Base-by-base conservation (phyloP, 53 echinoderm and acorn worm species). In the Paelopatides confundens region DNA sequence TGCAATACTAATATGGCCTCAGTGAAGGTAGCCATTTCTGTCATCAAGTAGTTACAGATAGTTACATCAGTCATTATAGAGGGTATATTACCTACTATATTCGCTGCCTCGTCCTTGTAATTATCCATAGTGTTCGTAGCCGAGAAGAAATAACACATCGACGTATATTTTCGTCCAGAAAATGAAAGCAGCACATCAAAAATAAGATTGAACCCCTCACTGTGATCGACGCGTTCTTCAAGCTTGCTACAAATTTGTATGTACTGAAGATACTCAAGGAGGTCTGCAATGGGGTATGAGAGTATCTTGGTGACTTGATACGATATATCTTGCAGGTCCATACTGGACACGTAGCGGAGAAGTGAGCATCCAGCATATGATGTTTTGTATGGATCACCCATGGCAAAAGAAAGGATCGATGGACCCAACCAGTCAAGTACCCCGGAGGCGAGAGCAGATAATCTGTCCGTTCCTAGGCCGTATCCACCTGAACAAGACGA, bases 391-490 rank as follows among this genome's bases (percentile, higher is more conserved):
- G 24, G 36, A 70, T 70, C 26, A 21, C 3, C 40, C 13, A 1
- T 13, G 21, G 24, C 26, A 9, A 70, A 1, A 18, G 4, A 36
- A 70, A 70, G 70, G 21, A 38, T 13, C 15, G 70, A 37, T 12
- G 70, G 70, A 38, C 70, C 70, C 2, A 70, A 70, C 70, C 70
- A 70, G 32, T 70, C 37, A 35, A 70, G 70, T 15, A 37, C 36
- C 36, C 70, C 70, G 32, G 14, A 34, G 17, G 39, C 70, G 24
- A 70, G 24, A 34, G 70, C 34, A 9, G 70, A 70, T 17, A 70
- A 3, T 37, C 70, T 70, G 21, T 70, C 35, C 36, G 70, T 70
- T 23, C 70, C 70, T 39, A 70, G 70, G 9, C 70, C 70, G 70
- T 70, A 70, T 39, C 70, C 70, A 31, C 34, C 26, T 58, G 58